Evolutionary conservation across 2,113 vertebrate species (phyloP), one percentile per base, ranked within the genome.

Genomic region (Eclectus roratus): DNA sequence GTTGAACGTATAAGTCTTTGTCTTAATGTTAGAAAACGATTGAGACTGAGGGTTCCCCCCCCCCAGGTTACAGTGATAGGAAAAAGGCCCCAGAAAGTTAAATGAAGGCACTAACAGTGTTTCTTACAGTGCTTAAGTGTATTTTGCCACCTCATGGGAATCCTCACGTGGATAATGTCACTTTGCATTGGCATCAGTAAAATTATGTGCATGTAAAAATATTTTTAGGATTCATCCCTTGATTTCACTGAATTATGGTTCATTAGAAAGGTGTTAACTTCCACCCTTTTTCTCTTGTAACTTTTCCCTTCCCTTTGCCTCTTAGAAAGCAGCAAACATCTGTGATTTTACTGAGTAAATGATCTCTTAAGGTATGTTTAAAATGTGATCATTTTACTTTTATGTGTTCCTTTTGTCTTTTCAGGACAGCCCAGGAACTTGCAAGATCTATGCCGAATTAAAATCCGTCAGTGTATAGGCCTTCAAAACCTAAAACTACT

Each of bases 361-460:
- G 28, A 23, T 74, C 65, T 47, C 80, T 93, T 79, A 18, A 44
- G 50, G 16, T 46, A 11, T 8, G 0, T 85, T 85, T 92, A 28
- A 93, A 85, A 79, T 90, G 71, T 61, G 82, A 88, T 95, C 3
- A 17, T 85, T 86, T 79, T 72, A 71, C 78, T 90, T 71, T 81
- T 64, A 28, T 65, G 55, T 95, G 53, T 97, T 61, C 93, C 94
- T 94, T 92, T 95, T 97, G 96, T 85, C 85, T 97, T 90, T 98
- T 74, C 98, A 99, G 99, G 98, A 89, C 99, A 99, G 83, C 99
- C 99, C 93, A 98, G 99, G 97, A 99, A 98, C 93, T 98, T 99
- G 76, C 99, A 99, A 95, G 99, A 99, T 98, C 97, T 99, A 98
- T 99, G 99, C 98, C 98, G 99, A 98, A 99, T 99, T 98, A 99